Percentiles rank a stretch among this genome's conserved stretches.
Evolutionary conservation across 2,797 vertebrate genomes (phyloP).

Genomic region (Sylvilagus floridanus): DNA sequence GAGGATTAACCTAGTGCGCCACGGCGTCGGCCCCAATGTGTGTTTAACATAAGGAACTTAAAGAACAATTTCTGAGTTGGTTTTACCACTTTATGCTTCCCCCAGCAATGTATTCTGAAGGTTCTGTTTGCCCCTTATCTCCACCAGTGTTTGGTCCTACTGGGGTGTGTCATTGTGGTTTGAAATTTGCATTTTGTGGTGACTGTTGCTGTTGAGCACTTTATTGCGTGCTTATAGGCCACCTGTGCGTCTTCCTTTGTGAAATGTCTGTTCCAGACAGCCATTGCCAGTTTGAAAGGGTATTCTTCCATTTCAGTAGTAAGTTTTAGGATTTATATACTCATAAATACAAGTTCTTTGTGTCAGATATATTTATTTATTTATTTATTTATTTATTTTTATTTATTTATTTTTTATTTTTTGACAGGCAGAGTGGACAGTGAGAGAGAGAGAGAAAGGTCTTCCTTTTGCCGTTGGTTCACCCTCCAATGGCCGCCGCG

Average conservation of each 20-base stretch:
- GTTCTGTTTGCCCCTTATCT: not conserved
- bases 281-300: not conserved
- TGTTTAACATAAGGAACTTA: slow-evolving; percentile 11
- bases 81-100: slow-evolving; percentile 22
- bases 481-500: too few relatives aligned
- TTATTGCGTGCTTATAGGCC: not conserved
- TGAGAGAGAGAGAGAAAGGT: too few relatives aligned
- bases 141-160: not conserved
- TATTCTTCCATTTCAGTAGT: not conserved
- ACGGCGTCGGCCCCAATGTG: too few relatives aligned
- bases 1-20: too few relatives aligned
- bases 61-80: not conserved
- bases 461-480: too few relatives aligned
- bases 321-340: not conserved
- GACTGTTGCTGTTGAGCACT: not conserved
- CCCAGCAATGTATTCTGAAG: not conserved
- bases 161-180: not conserved
- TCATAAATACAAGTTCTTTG: not conserved
- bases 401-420: too few relatives aligned
- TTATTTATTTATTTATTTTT: too few relatives aligned
- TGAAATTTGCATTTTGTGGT: not conserved
- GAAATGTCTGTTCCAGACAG: not conserved
- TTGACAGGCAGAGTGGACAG: too few relatives aligned
- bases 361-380: too few relatives aligned
- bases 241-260: not conserved